Evolutionary conservation across 2,888 invertebrate species (phyloP), one percentile per base, ranked within the genome.

Genomic region (Aporophyla nigra): DNA sequence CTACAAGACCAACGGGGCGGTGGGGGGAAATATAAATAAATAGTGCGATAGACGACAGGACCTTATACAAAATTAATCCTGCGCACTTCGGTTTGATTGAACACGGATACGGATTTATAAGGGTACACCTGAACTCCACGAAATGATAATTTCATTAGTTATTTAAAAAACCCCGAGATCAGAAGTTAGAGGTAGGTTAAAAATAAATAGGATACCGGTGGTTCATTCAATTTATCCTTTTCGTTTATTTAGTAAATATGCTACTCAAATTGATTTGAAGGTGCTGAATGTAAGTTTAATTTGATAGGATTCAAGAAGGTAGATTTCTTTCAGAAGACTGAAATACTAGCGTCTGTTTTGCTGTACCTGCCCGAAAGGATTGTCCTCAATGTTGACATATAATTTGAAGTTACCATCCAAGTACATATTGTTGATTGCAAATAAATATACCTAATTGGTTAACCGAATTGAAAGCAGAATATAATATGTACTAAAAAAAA

Each of bases 41-140:
- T 24, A 54, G n/a, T 68, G 16, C 46, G 33, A 56, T n/a, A 24
- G 49, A 56, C n/a, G 40, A 63, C 24, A 43, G 16, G 16, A 21
- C 16, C 9, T 21, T 59, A 19, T 24, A n/a, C 40, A 53, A 68
- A 68, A 56, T 51, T 10, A 46, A 62, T 53, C n/a, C 33, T 67
- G 5, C 33, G 40, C 43, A 49, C 53, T 80, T 51, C 19, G 40
- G 33, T 40, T 63, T 67, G 56, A 74, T 80, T 78, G 51, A 62
- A 67, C 53, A 40, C n/a, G n/a, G 67, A 74, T 14, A 43, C 27
- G 49, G 58, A 80, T 75, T 65, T 79, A 80, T 65, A 65, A 49
- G 40, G 68, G 53, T 80, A 14, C 43, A 56, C 43, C 19, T 61
- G 46, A 46, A 21, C 53, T 27, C 14, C n/a, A 68, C 33, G 21